Percentiles rank a stretch among this genome's conserved stretches.
Conservation (phyloP, 2,888 invertebrate species). For the Drepanosiphum platanoidis region DNA sequence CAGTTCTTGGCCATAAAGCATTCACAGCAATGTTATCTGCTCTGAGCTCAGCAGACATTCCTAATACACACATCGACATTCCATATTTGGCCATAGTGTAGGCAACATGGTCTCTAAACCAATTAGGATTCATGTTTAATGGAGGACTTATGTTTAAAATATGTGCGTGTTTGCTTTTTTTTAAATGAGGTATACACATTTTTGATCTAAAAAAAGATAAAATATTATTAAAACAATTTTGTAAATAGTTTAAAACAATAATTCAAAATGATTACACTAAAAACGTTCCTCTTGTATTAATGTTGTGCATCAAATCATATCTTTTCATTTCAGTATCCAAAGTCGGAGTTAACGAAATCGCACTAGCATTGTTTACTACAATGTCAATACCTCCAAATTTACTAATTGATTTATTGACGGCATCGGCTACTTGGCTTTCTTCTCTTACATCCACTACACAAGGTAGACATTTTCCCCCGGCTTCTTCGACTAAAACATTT, state of each 20-base stretch:
- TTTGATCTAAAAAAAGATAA: constrained; percentile 78
- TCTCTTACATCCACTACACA: constrained; percentile 89
- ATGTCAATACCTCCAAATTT: constrained; percentile 97
- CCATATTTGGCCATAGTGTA: constrained; percentile 99
- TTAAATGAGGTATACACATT: constrained; percentile 84
- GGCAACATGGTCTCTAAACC: constrained; percentile 92
- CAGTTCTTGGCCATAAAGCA: constrained; percentile 95
- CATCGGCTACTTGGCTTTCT: constrained; percentile 78
- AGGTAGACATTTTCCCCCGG: constrained; percentile 86
- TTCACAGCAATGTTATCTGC: constrained; percentile 88
- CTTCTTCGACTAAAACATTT: constrained; percentile 76
- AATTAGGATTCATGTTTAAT: constrained; percentile 84
- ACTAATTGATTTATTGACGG: constrained; percentile 78
- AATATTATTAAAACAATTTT: constrained; percentile 12
- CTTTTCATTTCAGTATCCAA: constrained; percentile 90
- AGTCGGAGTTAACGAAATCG: constrained; percentile 87
- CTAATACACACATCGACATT: constrained; percentile 97
- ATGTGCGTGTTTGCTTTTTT: constrained; percentile 89
- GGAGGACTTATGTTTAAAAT: constrained; percentile 96
- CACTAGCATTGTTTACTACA: constrained; percentile 94
- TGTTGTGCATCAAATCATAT: constrained; percentile 94
- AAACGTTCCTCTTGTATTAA: constrained; percentile 95
- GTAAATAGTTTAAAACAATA: background rate
- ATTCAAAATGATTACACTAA: constrained; percentile 69
- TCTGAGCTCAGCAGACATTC: constrained; percentile 93